Percentiles rank a stretch among this genome's conserved stretches.
Evolutionary conservation across 2,113 vertebrate genomes (phyloP).

Genomic region (Phoxinus phoxinus): DNA sequence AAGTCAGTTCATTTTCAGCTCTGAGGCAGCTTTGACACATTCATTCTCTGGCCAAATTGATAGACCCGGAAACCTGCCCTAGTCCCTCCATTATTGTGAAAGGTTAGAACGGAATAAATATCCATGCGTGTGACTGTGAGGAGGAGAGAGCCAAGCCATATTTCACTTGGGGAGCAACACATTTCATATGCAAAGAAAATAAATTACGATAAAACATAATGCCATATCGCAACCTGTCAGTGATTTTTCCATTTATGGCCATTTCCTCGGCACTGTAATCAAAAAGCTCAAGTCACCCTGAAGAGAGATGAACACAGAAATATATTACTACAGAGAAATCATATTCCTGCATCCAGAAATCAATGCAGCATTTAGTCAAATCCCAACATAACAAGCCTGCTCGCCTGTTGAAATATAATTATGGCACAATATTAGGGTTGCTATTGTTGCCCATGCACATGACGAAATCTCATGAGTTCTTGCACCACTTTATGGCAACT

Average conservation of each 20-base stretch:
- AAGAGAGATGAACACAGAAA: slow-evolving; percentile 42
- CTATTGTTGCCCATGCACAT: neutral
- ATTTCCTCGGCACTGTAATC: slow-evolving; percentile 60
- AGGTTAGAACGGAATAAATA: slow-evolving; percentile 53
- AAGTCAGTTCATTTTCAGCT: neutral
- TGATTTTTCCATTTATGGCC: slow-evolving; percentile 60
- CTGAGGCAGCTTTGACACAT: neutral
- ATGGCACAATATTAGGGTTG: neutral
- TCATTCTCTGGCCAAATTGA: slow-evolving; percentile 30
- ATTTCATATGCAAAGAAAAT: slow-evolving; percentile 68
- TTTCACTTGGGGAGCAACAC: slow-evolving; percentile 57
- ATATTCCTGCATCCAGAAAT: slow-evolving; percentile 39
- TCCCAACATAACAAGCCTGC: slow-evolving; percentile 15
- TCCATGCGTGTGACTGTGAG: slow-evolving; percentile 6
- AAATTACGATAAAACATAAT: slow-evolving; percentile 61
- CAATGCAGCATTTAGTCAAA: slow-evolving; percentile 43
- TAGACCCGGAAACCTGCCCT: slow-evolving; percentile 35
- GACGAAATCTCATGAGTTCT: neutral
- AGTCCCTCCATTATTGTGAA: slow-evolving; percentile 57
- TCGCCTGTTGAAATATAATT: slow-evolving; percentile 11
- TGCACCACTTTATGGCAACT: neutral
- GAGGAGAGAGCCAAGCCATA: slow-evolving; percentile 54
- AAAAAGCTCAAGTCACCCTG: slow-evolving; percentile 56
- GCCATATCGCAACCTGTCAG: slow-evolving; percentile 39
- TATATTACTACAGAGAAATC: slow-evolving; percentile 54